Evolutionary conservation across 1,140 invertebrate genomes (phyloP).

Genomic region (Lasioglossum baleicum): DNA sequence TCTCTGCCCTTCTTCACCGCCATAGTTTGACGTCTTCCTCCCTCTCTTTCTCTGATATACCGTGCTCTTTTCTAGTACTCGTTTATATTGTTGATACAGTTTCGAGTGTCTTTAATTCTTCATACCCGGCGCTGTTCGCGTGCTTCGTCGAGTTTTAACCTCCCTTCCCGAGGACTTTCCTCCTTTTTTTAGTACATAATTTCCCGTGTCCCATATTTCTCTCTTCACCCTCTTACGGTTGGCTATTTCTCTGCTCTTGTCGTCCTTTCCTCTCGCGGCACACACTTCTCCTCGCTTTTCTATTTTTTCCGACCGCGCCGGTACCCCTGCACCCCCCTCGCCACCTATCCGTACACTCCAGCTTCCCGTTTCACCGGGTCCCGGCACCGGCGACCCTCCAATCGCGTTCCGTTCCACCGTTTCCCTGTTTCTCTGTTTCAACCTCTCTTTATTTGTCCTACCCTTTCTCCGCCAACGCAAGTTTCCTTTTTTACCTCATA

Average conservation of each 20-base stretch:
- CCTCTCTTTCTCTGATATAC: not conserved
- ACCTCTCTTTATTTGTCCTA: conserved; percentile 13
- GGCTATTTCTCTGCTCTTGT: not conserved
- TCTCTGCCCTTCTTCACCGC: too few species aligned
- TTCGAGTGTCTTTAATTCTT: conserved; percentile 44
- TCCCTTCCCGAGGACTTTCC: not conserved
- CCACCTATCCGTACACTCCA: not conserved
- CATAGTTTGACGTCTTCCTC: not conserved
- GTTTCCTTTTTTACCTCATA: conserved; percentile 21
- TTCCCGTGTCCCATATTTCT: conserved; percentile 35
- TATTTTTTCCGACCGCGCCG: too few species aligned
- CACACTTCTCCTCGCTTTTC: not conserved
- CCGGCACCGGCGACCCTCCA: not conserved
- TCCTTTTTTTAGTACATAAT: conserved; percentile 35
- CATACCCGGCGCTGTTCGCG: conserved; percentile 29
- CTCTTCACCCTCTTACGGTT: conserved; percentile 19
- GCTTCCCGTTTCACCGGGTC: not conserved
- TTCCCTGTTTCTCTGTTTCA: conserved; percentile 30
- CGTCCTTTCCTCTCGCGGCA: not conserved
- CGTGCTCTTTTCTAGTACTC: not conserved
- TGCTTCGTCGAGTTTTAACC: conserved; percentile 28
- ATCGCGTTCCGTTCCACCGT: not conserved
- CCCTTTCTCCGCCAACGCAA: not conserved
- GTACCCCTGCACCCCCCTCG: not conserved
- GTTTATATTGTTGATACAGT: not conserved